Base-by-base conservation (phyloP, 2,888 invertebrate genomes). In the Agapostemon virescens region DNA sequence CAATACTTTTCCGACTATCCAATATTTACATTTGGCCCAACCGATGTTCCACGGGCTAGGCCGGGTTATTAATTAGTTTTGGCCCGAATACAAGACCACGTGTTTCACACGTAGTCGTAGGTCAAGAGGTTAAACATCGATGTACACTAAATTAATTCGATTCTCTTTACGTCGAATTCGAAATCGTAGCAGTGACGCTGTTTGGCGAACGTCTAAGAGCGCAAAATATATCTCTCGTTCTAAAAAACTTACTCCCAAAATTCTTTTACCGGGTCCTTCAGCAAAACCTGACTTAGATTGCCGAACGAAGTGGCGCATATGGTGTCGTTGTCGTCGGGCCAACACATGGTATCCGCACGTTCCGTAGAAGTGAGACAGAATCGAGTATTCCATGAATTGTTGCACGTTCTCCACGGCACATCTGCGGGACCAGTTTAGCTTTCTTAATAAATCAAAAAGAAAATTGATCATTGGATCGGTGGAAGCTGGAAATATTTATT, bases 261-360 rank as follows among this genome's bases (percentile, higher is more conserved):
- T 93, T 99, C 99, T 92, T 98, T 98, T 58, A 99, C 99, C 0
- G 99, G 99, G 92, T 98, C 98, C 7, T 96, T 96, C 33, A 97
- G 93, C 7, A 96, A 94, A 0, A 94, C 93, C 70, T 95, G 94
- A 83, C 96, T 95, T 71, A 97, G 93, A 90, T 97, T 96, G 84
- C 94, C 94, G 13, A 95, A 94, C 83, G 95, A 95, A 67, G 96
- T 94, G 15, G 94, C 93, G 90, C 96, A 96, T 85, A 93, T 93
- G 11, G 88, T 91, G 38, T 91, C 88, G 0, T 93, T 93, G 49
- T 91, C 92, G 89, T 93, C 93, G 83, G 95, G 94, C 96, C 96
- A 97, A 92, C 97, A 97, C 9, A 93, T 93, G 20, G 97, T 93
- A 86, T 95, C 93, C 89, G 95, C 94, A 33, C 97, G 93, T 88